Evolutionary conservation across 2,888 invertebrate genomes (phyloP).

Genomic region (Hoplodrina blanda): DNA sequence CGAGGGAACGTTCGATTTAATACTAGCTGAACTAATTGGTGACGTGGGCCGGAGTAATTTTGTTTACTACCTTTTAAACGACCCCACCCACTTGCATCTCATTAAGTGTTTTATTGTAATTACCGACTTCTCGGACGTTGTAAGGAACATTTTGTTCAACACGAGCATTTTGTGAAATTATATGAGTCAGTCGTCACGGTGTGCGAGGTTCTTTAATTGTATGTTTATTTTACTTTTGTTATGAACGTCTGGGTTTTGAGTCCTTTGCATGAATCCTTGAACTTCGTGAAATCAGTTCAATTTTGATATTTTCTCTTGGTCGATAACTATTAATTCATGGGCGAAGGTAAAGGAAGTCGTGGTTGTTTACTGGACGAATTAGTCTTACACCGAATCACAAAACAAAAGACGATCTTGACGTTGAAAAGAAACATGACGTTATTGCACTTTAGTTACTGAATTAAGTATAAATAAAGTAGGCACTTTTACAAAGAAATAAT

Average conservation of each 20-base stretch:
- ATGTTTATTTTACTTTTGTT: constrained; percentile 61
- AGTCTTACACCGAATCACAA: too few species aligned
- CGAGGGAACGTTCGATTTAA: constrained; percentile 87
- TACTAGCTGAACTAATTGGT: constrained; percentile 90
- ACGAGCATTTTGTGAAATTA: constrained; percentile 66
- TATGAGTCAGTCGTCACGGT: constrained; percentile 67
- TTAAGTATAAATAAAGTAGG: background rate
- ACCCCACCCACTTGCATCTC: constrained; percentile 86
- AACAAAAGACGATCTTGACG: too few species aligned
- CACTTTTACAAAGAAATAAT: background rate
- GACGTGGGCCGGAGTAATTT: constrained; percentile 89
- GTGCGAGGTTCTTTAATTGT: constrained; percentile 56
- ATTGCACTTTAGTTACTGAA: background rate
- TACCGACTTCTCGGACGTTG: constrained; percentile 70
- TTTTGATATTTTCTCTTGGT: background rate
- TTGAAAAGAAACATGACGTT: too few species aligned
- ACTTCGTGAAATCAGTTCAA: background rate
- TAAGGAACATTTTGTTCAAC: constrained; percentile 66
- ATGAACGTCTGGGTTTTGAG: constrained; percentile 29
- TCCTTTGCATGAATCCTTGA: constrained; percentile 22
- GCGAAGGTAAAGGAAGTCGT: too few species aligned
- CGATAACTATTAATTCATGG: too few species aligned
- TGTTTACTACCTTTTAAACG: constrained; percentile 90
- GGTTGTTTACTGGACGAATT: too few species aligned
- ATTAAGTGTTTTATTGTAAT: constrained; percentile 77